Evolutionary conservation across 2,113 vertebrate genomes (phyloP).

Genomic region (Petaurus breviceps): DNA sequence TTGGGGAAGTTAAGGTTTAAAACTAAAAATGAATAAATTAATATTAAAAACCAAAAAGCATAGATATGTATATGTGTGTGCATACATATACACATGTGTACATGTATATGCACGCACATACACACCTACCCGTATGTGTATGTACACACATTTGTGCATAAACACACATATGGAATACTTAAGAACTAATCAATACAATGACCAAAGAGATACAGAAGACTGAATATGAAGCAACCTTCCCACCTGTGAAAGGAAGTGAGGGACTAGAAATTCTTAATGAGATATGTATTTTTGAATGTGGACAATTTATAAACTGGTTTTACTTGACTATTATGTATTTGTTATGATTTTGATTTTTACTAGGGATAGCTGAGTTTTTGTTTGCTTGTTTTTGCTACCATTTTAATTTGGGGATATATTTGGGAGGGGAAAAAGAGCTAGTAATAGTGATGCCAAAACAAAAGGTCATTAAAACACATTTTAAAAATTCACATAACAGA

Average conservation of each 20-base stretch:
- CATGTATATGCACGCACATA: fast-evolving
- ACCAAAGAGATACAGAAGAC: neutral
- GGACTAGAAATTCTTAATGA: neutral
- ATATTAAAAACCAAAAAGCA: no score
- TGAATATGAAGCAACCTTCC: neutral
- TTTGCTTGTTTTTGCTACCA: neutral
- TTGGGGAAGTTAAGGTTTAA: no score
- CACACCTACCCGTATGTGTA: no score
- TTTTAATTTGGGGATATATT: neutral
- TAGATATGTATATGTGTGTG: fast-evolving
- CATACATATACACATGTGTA: neutral
- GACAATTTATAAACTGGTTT: neutral
- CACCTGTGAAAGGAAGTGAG: neutral
- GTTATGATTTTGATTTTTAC: neutral
- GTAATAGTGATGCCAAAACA: neutral
- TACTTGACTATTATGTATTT: neutral
- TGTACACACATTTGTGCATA: fast-evolving
- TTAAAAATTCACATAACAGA: neutral
- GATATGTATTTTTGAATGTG: neutral
- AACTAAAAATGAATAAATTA: no score
- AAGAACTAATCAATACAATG: neutral
- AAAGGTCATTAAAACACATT: neutral
- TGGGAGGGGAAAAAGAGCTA: neutral
- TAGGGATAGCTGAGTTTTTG: neutral
- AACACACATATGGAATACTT: neutral